Evolutionary conservation across 1,140 invertebrate species (phyloP), one percentile per base, ranked within the genome.

Genomic region (Hestina assimilis): DNA sequence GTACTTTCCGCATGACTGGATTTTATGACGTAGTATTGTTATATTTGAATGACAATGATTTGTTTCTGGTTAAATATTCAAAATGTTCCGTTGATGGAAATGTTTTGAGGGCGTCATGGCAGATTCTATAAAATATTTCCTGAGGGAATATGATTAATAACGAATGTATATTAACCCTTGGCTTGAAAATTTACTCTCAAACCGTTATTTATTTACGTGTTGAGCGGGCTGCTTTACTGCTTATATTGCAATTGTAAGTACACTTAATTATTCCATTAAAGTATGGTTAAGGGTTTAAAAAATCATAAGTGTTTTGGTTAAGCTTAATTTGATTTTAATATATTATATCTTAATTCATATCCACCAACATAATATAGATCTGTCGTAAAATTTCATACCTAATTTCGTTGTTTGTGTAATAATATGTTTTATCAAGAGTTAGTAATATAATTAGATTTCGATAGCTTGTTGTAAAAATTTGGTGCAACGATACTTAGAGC

Each of bases 71-170:
- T 43, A 48, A 42, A 42, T 8, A 24, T 46, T 20, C 41, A n/a
- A 21, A 61, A 62, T 35, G 50, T 51, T 62, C 54, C 59, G 23
- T 9, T 24, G 4, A 14, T 51, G 53, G 52, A 54, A 54, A 46
- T 21, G 0, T 52, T 43, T 31, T 19, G 21, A 31, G 1, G 33
- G 9, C n/a, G 12, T 0, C 9, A 38, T 38, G 52, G 52, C 20
- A 41, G 45, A 54, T 54, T 54, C 17, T 45, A 45, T 35, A 12
- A 46, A 54, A 54, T 12, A 15, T 33, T 54, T 54, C 52, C 52
- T 43, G 8, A 45, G 29, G 14, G 9, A 45, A 46, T 38, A 46
- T 54, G 52, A 54, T 45, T 54, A 54, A 54, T 46, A 15, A 38
- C 19, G 9, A 24, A n/a, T 11, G 28, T 54, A 54, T 54, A 54